phyloP scores from a whole-genome alignment of 2,113 vertebrate genomes.

The Nansenia antarctica region DNA sequence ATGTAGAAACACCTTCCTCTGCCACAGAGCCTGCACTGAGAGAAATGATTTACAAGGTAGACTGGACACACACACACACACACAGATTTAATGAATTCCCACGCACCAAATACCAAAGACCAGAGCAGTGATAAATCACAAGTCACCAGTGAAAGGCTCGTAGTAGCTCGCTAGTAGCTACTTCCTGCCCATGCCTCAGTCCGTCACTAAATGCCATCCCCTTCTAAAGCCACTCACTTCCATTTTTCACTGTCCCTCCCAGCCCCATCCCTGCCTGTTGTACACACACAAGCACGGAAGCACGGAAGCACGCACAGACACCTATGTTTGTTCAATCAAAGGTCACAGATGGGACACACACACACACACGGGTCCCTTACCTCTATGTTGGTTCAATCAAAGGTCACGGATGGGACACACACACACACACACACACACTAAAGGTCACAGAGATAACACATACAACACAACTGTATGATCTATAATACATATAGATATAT shows the following conservation, averaged over 20 bases:
- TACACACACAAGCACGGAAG: not conserved
- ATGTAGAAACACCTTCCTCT: too few relatives aligned
- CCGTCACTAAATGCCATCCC: constrained; percentile 5
- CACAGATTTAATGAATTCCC: constrained; percentile 9
- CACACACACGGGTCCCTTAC: not conserved
- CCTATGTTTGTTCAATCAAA: too few relatives aligned
- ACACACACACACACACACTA: too few relatives aligned
- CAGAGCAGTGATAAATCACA: not conserved
- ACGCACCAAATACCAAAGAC: constrained; percentile 4
- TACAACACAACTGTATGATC: too few relatives aligned
- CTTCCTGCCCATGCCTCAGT: not conserved
- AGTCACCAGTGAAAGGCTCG: not conserved
- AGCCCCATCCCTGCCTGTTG: not conserved
- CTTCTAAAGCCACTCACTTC: not conserved
- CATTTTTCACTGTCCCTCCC: constrained; percentile 16
- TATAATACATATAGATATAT: too few relatives aligned
- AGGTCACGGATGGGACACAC: too few relatives aligned
- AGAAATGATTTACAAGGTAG: not conserved
- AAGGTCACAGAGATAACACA: too few relatives aligned
- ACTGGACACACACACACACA: constrained; percentile 4
- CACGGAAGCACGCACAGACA: not conserved
- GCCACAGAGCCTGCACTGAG: too few relatives aligned
- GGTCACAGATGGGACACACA: not conserved
- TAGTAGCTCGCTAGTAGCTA: not conserved
- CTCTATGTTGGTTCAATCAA: too few relatives aligned